phyloP scores from a whole-genome alignment of 2,797 vertebrate genomes.

The Rhynchonycteris naso region DNA sequence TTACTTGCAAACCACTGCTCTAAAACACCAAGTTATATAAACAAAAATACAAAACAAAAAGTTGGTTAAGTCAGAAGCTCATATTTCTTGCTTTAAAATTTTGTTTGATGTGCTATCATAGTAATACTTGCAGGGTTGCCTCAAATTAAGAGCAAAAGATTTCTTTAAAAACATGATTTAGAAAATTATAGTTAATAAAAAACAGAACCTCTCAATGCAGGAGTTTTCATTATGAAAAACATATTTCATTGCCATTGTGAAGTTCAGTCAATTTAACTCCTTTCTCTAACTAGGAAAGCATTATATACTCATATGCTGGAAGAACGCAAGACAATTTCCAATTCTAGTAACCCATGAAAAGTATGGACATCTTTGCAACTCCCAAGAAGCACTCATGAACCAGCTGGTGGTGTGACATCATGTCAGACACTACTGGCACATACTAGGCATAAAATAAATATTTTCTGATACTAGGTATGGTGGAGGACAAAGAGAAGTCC shows the following conservation, averaged over 20 bases:
- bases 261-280: conserved; percentile 29
- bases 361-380: conserved; percentile 7
- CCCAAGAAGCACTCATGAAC: conserved; percentile 10
- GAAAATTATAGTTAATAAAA: conserved; percentile 32
- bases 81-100: conserved; percentile 16
- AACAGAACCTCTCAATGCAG: neutral
- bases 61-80: neutral
- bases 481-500: neutral
- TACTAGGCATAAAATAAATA: neutral
- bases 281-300: conserved; percentile 40
- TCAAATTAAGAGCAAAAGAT: neutral
- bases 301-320: neutral
- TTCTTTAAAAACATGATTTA: conserved; percentile 17
- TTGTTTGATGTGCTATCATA: conserved; percentile 1
- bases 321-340: conserved; percentile 22
- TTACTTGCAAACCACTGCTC: neutral
- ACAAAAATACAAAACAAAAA: conserved; percentile 10
- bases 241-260: neutral
- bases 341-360: conserved; percentile 19
- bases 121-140: neutral
- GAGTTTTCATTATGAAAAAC: conserved; percentile 51
- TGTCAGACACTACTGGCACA: neutral
- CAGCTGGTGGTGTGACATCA: neutral
- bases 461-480: neutral
- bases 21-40: conserved; percentile 43